Base-by-base conservation (phyloP, 2,797 vertebrate genomes). In the Nyctalus aviator region DNA sequence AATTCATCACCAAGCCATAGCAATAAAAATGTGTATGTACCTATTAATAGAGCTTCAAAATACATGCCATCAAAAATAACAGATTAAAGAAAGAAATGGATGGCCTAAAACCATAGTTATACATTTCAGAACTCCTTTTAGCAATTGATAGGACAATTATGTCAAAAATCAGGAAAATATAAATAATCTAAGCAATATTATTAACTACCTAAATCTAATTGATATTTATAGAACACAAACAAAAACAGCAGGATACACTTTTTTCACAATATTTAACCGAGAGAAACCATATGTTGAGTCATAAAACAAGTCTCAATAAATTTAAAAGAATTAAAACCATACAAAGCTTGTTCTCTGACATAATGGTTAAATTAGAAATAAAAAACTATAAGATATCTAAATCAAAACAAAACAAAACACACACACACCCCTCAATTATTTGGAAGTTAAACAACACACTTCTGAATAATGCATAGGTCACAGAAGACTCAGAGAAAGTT, bases 301-400 rank as follows among this genome's bases (percentile, higher is more conserved):
- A 89, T 53, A 84, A 90, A 83, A 71, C 82, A 89, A 83, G 35
- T n/a, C 57, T 79, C 66, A 86, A 75, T 95, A 90, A 71, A 90
- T 76, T 75, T 90, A 76, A 91, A 87, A 86, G 30, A 89, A 73
- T 78, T 72, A 90, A 95, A 84, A 90, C 53, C 53, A 92, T 50
- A 86, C 32, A 83, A 92, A 92, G 32, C 30, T 30, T 84, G 18
- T 77, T 87, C 71, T 75, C 77, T 69, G 76, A 83, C 44, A 37
- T 32, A 88, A 53, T 12, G 64, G 53, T 84, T 92, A 94, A 95
- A 79, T 62, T 76, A 68, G 23, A 88, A 88, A 93, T 82, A 9
- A 79, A 84, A 81, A 92, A 37, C 62, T 82, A 37, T 62, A 79
- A 62, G 50, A 41, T 82, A 75, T 35, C 25, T 68, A 32, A 68